Evolutionary conservation across 2,797 vertebrate genomes (phyloP).

Genomic region (Chelon labrosus): DNA sequence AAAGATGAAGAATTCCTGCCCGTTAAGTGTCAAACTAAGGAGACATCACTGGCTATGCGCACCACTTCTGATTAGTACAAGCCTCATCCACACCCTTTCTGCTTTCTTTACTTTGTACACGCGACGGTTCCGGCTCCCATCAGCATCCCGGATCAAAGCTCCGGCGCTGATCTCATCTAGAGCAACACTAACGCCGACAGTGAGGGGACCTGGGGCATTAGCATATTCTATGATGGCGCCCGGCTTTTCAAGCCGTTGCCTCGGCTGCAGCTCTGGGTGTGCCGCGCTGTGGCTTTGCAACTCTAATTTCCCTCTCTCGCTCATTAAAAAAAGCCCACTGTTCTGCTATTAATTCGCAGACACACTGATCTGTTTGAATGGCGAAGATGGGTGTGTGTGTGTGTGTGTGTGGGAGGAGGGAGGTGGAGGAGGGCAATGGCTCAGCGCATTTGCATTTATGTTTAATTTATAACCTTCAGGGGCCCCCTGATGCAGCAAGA

Average conservation of each 20-base stretch:
- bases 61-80: slow-evolving; percentile 59
- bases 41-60: slow-evolving; percentile 34
- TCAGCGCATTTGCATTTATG: slow-evolving; percentile 89
- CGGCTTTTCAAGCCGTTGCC: slow-evolving; percentile 79
- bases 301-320: slow-evolving; percentile 82
- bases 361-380: slow-evolving; percentile 87
- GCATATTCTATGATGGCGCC: slow-evolving; percentile 85
- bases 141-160: slow-evolving; percentile 79
- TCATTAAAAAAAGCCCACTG: slow-evolving; percentile 86
- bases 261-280: slow-evolving; percentile 81
- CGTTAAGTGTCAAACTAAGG: slow-evolving; percentile 12
- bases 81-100: slow-evolving; percentile 56
- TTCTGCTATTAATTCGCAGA: slow-evolving; percentile 88
- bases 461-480: slow-evolving; percentile 90
- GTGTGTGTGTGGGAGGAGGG: slow-evolving; percentile 55
- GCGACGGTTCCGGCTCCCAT: slow-evolving; percentile 74
- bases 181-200: slow-evolving; percentile 78
- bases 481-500: slow-evolving; percentile 88
- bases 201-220: slow-evolving; percentile 78
- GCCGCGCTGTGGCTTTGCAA: slow-evolving; percentile 80
- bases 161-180: slow-evolving; percentile 77
- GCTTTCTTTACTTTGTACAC: slow-evolving; percentile 68
- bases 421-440: slow-evolving; percentile 84
- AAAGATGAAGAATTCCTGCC: slow-evolving; percentile 33
- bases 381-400: slow-evolving; percentile 66